Base-by-base conservation (phyloP, 2,113 vertebrate genomes). In the Phyllostomus discolor region DNA sequence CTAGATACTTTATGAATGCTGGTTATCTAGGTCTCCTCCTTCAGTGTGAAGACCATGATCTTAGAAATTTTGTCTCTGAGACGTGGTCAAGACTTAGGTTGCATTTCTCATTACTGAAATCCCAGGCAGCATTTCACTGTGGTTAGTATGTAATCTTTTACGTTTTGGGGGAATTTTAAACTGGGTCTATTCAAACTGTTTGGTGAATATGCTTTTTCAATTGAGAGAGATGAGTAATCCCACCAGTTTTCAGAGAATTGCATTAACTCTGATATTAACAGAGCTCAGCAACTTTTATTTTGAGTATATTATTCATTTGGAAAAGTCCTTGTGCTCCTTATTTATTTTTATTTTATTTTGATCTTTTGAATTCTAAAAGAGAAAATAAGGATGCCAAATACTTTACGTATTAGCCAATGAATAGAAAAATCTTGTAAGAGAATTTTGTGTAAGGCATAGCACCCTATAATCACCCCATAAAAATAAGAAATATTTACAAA, bases 381-480 rank as follows among this genome's bases (percentile, higher is more conserved):
- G 91, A 94, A 94, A 69, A 80, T 70, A 90, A 97, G 64, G 52
- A 96, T 97, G 89, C 96, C 96, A 95, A 96, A 95, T 83, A 95
- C 76, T 96, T 96, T 94, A 97, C 76, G 54, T 95, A 96, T 93
- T 96, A 88, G 59, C 70, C 96, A 97, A 88, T 48, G 80, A 97
- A 90, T 33, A 97, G 97, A 96, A 97, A 97, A 96, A 96, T 97
- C 93, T 92, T 96, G 95, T 96, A 97, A 96, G 95, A 66, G 94
- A 96, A 94, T 97, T 97, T 93, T 96, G 91, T 95, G 90, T 97
- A 96, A 97, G 90, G 86, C 93, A 93, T 96, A 97, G 43, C 97
- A 98, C 97, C 97, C 90, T 95, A 97, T 98, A 97, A 98, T 97
- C 97, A 98, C 97, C 95, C 93, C 93, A 97, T 98, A 98, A 98